phyloP scores from a whole-genome alignment of 1,140 invertebrate species.

The Caligus rogercresseyi region DNA sequence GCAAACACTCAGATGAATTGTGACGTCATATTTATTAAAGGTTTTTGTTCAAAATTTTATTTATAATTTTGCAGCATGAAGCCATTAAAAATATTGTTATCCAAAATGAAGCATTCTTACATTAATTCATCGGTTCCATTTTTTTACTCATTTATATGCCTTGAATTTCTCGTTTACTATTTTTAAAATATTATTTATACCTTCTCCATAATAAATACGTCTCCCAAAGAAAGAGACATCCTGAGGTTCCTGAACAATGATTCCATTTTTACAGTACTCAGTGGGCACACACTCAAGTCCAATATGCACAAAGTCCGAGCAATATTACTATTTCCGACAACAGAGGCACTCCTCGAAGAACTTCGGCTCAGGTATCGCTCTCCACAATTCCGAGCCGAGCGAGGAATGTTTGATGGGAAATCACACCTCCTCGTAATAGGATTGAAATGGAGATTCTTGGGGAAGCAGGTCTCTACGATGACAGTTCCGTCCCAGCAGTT shows the following conservation, averaged over 20 bases:
- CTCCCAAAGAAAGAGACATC: background rate
- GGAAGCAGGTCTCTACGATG: background rate
- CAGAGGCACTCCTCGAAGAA: background rate
- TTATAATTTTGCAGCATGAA: too few species aligned
- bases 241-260: background rate
- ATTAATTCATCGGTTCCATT: too few species aligned
- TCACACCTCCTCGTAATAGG: background rate
- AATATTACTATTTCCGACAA: background rate
- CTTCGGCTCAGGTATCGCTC: background rate
- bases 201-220: background rate
- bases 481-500: conserved; percentile 15
- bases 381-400: background rate
- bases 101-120: too few species aligned
- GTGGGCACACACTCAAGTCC: conserved; percentile 4
- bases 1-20: too few species aligned
- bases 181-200: too few species aligned
- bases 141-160: too few species aligned
- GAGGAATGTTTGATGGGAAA: background rate
- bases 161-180: too few species aligned
- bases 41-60: too few species aligned
- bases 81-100: too few species aligned
- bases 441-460: background rate
- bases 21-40: too few species aligned
- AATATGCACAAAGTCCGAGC: conserved; percentile 2
- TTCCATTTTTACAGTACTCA: background rate